Evolutionary conservation across 2,888 invertebrate species (phyloP), one percentile per base, ranked within the genome.

Genomic region (Dexiosoma caninum): DNA sequence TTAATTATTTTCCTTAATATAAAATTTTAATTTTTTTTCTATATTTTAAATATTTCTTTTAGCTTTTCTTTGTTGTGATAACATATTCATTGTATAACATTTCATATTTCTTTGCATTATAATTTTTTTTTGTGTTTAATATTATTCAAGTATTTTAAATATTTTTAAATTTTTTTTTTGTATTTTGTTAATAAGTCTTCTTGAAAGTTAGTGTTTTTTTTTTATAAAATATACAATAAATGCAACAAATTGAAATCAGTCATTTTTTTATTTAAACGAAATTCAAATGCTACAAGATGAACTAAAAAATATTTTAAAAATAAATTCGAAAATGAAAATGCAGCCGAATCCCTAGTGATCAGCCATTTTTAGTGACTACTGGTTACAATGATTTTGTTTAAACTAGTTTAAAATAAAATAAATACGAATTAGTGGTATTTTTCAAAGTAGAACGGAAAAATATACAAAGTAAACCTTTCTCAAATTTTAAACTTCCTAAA

Each of bases 181-280:
- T 42, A n/a, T 75, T 14, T 60, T 30, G 23, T 75, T 67, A 59
- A 42, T 78, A 75, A 74, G 70, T 78, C 69, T 71, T 77, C 67
- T 70, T 66, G 57, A 57, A 59, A 71, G 57, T 78, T 64, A 78
- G 57, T 75, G 64, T 62, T 74, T 71, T 7, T 14, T 14, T 70
- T 57, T 72, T 51, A 57, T 77, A 74, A 77, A 76, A 79, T 74
- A 66, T 77, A 77, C 49, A 71, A 79, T 82, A 77, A 82, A 79
- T 79, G 77, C 79, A 81, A 75, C 71, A 57, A 57, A 78, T 78
- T 71, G 44, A 82, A 82, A 81, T 82, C 78, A 80, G 81, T 75
- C 78, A 62, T 62, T 77, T 67, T 8, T 59, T 55, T 76, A 27
- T 40, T 27, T 5, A 64, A 66, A 23, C 1, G 14, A 66, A 37